Conservation (phyloP, 92 coral and sea anemone species). For the Umimayanthus chanpuru region DNA sequence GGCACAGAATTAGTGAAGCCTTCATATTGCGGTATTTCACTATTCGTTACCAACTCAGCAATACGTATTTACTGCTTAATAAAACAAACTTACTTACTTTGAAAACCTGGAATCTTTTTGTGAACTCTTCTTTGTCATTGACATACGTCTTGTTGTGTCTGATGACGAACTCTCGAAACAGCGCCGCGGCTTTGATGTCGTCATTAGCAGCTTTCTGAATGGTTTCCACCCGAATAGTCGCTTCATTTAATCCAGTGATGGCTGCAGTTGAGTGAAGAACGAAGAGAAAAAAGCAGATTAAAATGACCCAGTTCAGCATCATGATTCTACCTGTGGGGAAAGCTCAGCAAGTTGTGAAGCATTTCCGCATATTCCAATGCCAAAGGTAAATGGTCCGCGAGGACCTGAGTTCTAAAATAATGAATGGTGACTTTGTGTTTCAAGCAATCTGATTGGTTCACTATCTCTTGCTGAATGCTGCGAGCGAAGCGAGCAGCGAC, state of each 20-base stretch:
- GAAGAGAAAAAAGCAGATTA: too few species aligned
- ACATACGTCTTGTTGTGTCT: conserved; percentile 71
- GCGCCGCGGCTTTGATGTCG: not conserved
- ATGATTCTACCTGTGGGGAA: not conserved
- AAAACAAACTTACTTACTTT: conserved; percentile 54
- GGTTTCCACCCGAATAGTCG: not conserved
- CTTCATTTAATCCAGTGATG: not conserved
- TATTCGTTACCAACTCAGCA: not conserved
- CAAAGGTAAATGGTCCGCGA: too few species aligned
- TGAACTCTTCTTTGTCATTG: conserved; percentile 73
- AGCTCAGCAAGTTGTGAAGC: too few species aligned
- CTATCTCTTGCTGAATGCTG: too few species aligned
- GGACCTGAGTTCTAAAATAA: too few species aligned
- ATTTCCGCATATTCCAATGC: too few species aligned
- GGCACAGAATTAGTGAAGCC: not conserved
- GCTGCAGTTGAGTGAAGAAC: not conserved
- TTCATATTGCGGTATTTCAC: not conserved
- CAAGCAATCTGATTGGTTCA: too few species aligned
- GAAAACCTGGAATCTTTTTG: conserved; percentile 68
- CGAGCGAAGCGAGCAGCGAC: too few species aligned
- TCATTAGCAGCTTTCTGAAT: not conserved
- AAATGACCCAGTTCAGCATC: not conserved
- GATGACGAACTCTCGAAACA: conserved; percentile 66
- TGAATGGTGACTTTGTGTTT: too few species aligned
- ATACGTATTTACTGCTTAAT: not conserved